Conservation (phyloP, 2,113 vertebrate genomes). For the Phalacrocorax brasilianus region DNA sequence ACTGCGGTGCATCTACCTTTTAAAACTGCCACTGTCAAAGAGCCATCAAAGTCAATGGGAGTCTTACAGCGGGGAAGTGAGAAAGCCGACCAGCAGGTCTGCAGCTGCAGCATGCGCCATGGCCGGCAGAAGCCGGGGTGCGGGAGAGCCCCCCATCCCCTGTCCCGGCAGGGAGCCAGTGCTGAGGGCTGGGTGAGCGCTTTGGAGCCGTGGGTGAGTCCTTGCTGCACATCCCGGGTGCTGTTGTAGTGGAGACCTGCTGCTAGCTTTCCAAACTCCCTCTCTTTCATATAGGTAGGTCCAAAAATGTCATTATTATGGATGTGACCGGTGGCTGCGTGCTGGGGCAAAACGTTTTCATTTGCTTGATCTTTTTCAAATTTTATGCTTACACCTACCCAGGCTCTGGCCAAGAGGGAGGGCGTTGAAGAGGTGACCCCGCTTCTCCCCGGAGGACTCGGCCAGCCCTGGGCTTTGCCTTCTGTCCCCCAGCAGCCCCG, state of each 20-base stretch:
- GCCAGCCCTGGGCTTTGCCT: neutral
- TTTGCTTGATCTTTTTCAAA: neutral
- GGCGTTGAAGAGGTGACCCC: neutral
- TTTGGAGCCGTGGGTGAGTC: neutral
- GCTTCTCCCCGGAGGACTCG: neutral
- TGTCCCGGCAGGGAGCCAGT: fast-evolving
- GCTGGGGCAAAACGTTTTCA: neutral
- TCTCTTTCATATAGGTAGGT: neutral
- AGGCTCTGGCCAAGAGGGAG: neutral
- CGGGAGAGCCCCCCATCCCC: neutral
- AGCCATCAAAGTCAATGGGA: fast-evolving
- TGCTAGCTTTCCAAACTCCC: neutral
- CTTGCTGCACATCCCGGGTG: neutral
- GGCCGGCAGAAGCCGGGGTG: neutral
- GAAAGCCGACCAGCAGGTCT: neutral
- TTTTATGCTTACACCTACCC: neutral
- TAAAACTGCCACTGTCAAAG: fast-evolving
- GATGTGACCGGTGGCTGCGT: neutral
- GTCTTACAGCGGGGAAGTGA: fast-evolving
- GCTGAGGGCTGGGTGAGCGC: neutral
- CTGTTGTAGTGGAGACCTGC: neutral
- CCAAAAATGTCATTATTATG: neutral
- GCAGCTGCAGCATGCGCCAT: neutral
- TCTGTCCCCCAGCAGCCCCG: neutral
- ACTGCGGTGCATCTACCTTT: fast-evolving